phyloP scores from a whole-genome alignment of 2,888 invertebrate species.

The Aphidius colemani region DNA sequence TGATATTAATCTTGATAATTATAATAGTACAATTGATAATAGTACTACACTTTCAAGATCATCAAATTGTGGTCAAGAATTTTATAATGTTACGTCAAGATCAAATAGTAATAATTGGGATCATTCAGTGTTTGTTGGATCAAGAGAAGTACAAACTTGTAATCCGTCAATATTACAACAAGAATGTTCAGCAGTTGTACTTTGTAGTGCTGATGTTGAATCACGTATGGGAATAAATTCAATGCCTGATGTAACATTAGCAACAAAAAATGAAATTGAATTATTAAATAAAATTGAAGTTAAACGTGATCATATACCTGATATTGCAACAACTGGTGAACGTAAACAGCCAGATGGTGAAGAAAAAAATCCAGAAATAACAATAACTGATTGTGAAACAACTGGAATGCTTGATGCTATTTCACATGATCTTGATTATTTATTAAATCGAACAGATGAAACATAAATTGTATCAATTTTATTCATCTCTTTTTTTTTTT shows the following conservation, averaged over 20 bases:
- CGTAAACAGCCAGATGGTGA: slow-evolving; percentile 54
- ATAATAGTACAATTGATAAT: slow-evolving; percentile 47
- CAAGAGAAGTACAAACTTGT: slow-evolving; percentile 28
- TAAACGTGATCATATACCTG: slow-evolving; percentile 50
- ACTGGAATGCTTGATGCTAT: slow-evolving; percentile 77
- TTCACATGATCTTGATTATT: slow-evolving; percentile 80
- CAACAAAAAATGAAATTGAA: slow-evolving; percentile 42
- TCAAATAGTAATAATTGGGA: slow-evolving; percentile 1
- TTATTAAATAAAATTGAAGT: slow-evolving; percentile 37
- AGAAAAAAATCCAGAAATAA: slow-evolving; percentile 46
- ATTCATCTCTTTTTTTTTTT: slow-evolving; percentile 19
- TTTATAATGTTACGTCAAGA: slow-evolving; percentile 24
- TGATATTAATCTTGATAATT: slow-evolving; percentile 60
- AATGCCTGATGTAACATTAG: slow-evolving; percentile 57
- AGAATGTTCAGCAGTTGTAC: slow-evolving; percentile 47
- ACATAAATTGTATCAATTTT: slow-evolving; percentile 30
- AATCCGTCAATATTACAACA: slow-evolving; percentile 21
- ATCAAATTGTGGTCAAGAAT: slow-evolving; percentile 26
- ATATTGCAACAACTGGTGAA: slow-evolving; percentile 55
- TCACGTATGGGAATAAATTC: slow-evolving; percentile 43
- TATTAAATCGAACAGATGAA: slow-evolving; percentile 69
- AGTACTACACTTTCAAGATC: slow-evolving; percentile 28
- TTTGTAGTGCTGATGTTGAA: slow-evolving; percentile 55
- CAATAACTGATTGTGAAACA: slow-evolving; percentile 41
- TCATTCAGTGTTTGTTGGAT: neutral